Evolutionary conservation across 2,888 invertebrate species (phyloP), one percentile per base, ranked within the genome.

Genomic region (Hipparchia sbordonii): DNA sequence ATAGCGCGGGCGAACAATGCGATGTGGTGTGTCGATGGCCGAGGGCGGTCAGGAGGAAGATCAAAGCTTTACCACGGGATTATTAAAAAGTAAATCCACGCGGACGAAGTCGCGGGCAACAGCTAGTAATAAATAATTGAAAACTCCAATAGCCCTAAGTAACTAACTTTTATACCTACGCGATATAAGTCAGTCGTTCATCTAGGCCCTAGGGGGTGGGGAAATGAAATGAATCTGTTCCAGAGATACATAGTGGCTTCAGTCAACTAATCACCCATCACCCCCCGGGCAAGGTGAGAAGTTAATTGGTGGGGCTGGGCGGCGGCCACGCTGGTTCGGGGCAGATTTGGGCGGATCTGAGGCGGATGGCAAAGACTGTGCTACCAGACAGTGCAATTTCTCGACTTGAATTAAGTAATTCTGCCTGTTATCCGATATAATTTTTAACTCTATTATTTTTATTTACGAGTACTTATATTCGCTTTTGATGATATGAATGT

Each of bases 331-430:
- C 85, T 82, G 84, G 91, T 86, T 87, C 76, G 72, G 79, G 82
- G 83, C 86, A 84, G 91, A 86, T 89, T 87, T 85, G 82, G 88
- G 87, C 88, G 89, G 91, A 83, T 83, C 75, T 72, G 65, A 72
- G 77, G 75, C 74, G 75, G 73, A 51, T 23, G 71, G 0, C 89
- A 88, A 75, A 87, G 89, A 89, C 0, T 80, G 81, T 46, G 6
- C 23, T 51, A 60, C 12, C 51, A 68, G 68, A 68, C 46, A 8
- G 12, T 51, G 8, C 59, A 45, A 61, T 39, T 66, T 39, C 46
- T n/a, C 5, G 54, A 56, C 9, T 46, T 13, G 10, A 13, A 23
- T 9, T 4, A 23, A 23, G 23, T 23, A 13, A 13, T 57, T 13
- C 6, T 57, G 54, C 54, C 66, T 66, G 39, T 7, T 65, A 12